Evolutionary conservation across 2,888 invertebrate species (phyloP), one percentile per base, ranked within the genome.

Genomic region (Agonopterix alstromeriana): DNA sequence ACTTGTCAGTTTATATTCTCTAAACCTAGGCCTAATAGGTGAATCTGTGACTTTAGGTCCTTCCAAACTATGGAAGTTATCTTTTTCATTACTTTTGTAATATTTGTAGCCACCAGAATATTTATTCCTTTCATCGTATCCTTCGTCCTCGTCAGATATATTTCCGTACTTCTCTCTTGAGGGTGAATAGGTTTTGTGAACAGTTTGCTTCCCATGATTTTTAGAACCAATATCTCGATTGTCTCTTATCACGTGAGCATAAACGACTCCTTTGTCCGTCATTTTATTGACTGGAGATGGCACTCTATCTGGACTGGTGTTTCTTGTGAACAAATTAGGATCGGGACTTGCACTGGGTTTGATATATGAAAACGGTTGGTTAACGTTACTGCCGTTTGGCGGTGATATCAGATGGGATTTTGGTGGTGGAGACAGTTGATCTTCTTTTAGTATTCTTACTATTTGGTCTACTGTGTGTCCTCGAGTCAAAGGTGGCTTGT

Each of bases 311-410:
- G 87, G 88, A 70, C 91, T 91, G 36, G 83, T 72, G 50, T 71
- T 81, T 54, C 84, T 78, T 9, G 67, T 65, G 57, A 88, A 86
- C 17, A 86, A 54, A 59, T 89, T 88, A 27, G 83, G 84, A 57
- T 89, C 88, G 11, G 89, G 89, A 63, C 83, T 88, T 2, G 89
- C 87, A 64, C 91, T 91, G 7, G 91, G 91, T 60, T 90, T 89
- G 3, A 93, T 94, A 63, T 96, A 96, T 0, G 95, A 96, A 77
- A 96, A 96, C 35, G 95, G 95, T 67, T 94, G 92, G 67, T 94
- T 94, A 58, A 91, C 91, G 67, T 94, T 94, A 57, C 90, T 91
- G 42, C 92, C 91, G 56, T 91, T 90, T 46, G 90, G 82, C 27
- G 92, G 91, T 11, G 91, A 85, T 48, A 93, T 90, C 73, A 93